These are phyloP conservation scores for Montipora sp. DNA, from an alignment of 64 coral and sea anemone genomes.

Conservation along the genomic window DNA sequence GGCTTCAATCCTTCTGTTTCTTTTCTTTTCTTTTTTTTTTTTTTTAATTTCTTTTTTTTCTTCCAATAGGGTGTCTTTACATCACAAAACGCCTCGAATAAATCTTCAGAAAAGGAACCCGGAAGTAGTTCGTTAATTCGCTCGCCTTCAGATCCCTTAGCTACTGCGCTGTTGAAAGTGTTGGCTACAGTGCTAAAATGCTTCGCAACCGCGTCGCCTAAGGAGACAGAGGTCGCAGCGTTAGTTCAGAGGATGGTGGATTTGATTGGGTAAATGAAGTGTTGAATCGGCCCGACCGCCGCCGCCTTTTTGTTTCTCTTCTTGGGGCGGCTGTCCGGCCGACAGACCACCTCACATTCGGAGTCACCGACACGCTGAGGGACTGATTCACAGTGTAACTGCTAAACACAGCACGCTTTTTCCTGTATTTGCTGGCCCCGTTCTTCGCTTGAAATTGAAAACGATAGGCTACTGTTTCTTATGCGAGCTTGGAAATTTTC, in stretches of 20 bases:
- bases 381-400: no score
- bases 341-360: no score
- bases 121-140: background rate
- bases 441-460: no score
- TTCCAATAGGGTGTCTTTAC: background rate
- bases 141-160: constrained; percentile 73
- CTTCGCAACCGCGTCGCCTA: constrained; percentile 53
- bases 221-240: constrained; percentile 66
- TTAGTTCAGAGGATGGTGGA: constrained; percentile 84
- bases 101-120: constrained; percentile 77
- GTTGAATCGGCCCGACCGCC: background rate
- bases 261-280: constrained; percentile 82
- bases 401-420: no score
- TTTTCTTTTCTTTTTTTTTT: no score
- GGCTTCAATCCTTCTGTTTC: no score
- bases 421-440: no score
- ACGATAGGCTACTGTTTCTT: no score
- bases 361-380: no score
- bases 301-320: no score
- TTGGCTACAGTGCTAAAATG: constrained; percentile 75
- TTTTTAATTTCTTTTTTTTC: background rate
- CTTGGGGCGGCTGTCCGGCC: no score
- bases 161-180: constrained; percentile 71
- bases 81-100: constrained; percentile 39
- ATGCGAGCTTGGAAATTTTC: no score